A percentile compares a stretch with the other conserved stretches of the same genome.
These are phyloP conservation scores for Neopipo cinnamomea DNA, from an alignment of 2,113 vertebrate species.

Conservation along the genomic window DNA sequence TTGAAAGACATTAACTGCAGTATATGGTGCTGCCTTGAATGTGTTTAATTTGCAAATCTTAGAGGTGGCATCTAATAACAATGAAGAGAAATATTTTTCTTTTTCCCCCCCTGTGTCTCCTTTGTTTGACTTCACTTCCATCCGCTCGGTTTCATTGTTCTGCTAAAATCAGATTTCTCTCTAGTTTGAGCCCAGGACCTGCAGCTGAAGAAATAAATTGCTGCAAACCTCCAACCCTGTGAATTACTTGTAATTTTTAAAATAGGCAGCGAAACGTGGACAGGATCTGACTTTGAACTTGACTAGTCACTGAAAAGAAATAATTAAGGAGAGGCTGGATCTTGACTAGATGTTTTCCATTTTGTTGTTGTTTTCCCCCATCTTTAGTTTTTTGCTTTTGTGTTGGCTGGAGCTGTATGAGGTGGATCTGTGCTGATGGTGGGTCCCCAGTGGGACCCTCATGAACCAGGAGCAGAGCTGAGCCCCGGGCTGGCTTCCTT, in stretches of 20 bases:
- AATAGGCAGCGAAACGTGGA: not conserved
- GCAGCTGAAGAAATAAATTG: conserved; percentile 9
- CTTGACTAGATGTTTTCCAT: not conserved
- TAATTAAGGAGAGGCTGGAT: not conserved
- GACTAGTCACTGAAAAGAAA: not conserved
- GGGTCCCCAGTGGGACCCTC: rapidly evolving
- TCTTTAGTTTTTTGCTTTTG: not conserved
- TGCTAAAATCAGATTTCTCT: not conserved
- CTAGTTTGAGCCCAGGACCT: not conserved
- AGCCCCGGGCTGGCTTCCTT: not conserved
- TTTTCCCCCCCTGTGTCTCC: not conserved
- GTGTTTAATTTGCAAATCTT: conserved; percentile 18
- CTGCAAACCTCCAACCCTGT: not conserved
- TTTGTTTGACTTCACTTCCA: conserved; percentile 44
- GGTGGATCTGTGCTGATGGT: not conserved
- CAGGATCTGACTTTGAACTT: not conserved
- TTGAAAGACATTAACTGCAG: not conserved
- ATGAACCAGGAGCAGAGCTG: not conserved
- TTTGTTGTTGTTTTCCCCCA: not conserved
- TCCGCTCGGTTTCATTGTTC: not conserved
- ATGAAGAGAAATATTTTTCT: conserved; percentile 3
- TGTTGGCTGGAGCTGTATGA: not conserved
- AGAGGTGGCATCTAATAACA: conserved; percentile 4
- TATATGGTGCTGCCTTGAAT: not conserved
- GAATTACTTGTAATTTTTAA: not conserved